These are phyloP conservation scores for Albula glossodonta DNA, from an alignment of 2,113 vertebrate species.

Conservation along the genomic window DNA sequence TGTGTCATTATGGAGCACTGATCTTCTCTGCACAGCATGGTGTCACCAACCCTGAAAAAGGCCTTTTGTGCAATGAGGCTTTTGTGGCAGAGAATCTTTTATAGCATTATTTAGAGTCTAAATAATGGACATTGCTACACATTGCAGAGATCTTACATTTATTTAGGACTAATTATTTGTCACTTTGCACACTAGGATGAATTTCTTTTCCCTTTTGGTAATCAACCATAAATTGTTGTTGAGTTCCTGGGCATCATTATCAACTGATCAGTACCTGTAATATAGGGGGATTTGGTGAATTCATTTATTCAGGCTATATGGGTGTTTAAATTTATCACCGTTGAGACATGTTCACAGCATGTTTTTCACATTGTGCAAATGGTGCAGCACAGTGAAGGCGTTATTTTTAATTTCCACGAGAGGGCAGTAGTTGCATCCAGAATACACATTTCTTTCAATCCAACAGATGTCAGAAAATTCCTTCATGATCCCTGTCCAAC, in stretches of 20 bases:
- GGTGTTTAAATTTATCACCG: not conserved
- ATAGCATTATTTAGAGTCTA: not conserved
- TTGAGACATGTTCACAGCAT: not conserved
- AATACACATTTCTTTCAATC: not conserved
- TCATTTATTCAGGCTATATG: not conserved
- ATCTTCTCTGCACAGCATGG: too few species aligned
- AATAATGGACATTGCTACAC: conserved; percentile 26
- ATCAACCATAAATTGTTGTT: not conserved
- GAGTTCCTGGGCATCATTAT: not conserved
- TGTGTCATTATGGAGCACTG: conserved; percentile 1
- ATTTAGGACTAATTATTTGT: not conserved
- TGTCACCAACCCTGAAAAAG: not conserved
- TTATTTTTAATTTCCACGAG: not conserved
- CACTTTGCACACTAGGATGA: not conserved
- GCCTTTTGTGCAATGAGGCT: not conserved
- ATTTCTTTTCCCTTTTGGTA: not conserved
- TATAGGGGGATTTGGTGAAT: not conserved
- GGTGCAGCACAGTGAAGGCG: not conserved
- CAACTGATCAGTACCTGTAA: not conserved
- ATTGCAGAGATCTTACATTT: conserved; percentile 8
- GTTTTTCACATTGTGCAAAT: not conserved
- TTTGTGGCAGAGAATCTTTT: conserved; percentile 7
- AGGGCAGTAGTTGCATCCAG: not conserved
- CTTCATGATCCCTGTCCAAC: not conserved
- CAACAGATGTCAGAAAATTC: not conserved